Conservation (phyloP, 2,113 vertebrate genomes). For the Tretioscincus oriximinensis region DNA sequence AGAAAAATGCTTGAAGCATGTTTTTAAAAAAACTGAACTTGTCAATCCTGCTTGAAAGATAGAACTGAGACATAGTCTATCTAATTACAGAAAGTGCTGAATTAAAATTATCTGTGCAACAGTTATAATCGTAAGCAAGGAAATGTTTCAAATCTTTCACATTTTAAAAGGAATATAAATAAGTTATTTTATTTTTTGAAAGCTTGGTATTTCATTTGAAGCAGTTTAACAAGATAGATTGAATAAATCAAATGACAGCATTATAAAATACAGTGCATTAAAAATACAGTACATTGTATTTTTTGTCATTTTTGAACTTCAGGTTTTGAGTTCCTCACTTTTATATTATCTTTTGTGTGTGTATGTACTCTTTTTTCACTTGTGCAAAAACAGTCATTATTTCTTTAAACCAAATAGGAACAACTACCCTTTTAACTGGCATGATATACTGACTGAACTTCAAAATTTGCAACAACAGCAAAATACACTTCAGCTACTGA, state of each 20-base stretch:
- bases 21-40: slow-evolving; percentile 4
- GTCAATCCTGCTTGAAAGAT: slow-evolving; percentile 28
- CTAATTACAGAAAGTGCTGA: slow-evolving; percentile 35
- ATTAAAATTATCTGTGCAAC: not conserved
- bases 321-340: not conserved
- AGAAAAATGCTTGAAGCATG: slow-evolving; percentile 30
- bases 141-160: slow-evolving; percentile 10
- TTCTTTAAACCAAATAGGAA: too few relatives aligned
- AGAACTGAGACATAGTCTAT: not conserved
- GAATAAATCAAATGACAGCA: not conserved
- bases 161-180: not conserved
- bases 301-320: not conserved
- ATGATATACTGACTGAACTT: too few relatives aligned
- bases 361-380: too few relatives aligned
- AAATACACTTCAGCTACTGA: too few relatives aligned
- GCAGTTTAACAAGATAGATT: not conserved
- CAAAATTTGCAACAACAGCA: too few relatives aligned
- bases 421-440: too few relatives aligned
- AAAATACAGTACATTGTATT: too few relatives aligned
- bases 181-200: not conserved
- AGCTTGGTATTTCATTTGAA: not conserved
- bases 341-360: not conserved
- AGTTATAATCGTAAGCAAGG: slow-evolving; percentile 11
- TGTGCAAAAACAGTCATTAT: too few relatives aligned
- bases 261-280: not conserved